Percentiles rank a stretch among this genome's conserved stretches.
Conservation (phyloP, 2,797 vertebrate genomes). For the Pangasius sanitwongsei region DNA sequence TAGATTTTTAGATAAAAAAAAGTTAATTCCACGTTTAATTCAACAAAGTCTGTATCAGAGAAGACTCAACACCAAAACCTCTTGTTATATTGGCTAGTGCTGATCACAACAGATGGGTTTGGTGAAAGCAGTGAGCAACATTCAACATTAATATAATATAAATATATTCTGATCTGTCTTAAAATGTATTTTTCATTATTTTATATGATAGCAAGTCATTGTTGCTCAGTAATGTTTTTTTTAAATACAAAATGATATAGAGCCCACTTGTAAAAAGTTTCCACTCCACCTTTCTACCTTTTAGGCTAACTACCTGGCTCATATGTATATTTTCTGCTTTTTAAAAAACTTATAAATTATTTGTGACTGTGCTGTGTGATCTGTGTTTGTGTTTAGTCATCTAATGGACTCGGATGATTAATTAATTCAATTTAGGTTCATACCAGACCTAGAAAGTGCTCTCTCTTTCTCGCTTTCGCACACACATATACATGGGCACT, state of each 20-base stretch:
- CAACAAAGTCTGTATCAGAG: not conserved
- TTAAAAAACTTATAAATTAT: not conserved
- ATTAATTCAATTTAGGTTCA: not conserved
- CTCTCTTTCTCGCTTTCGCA: not conserved
- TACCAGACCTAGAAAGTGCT: not conserved
- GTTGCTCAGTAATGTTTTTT: not conserved
- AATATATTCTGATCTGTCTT: not conserved
- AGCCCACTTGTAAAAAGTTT: not conserved
- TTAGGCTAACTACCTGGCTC: not conserved
- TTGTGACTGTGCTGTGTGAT: not conserved
- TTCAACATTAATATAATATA: not conserved
- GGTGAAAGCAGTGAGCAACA: not conserved
- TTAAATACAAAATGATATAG: not conserved
- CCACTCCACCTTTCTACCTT: not conserved
- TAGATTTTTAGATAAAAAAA: not conserved
- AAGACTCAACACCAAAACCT: not conserved
- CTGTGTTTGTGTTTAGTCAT: not conserved
- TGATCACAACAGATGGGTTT: not conserved
- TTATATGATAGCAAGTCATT: not conserved
- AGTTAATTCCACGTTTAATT: not conserved
- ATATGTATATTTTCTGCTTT: not conserved
- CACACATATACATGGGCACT: not conserved
- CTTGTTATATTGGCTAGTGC: not conserved
- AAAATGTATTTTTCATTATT: not conserved
- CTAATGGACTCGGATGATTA: not conserved